These are phyloP conservation scores for Drosophila guanche DNA, from an alignment of 1,140 invertebrate species.

Conservation along the genomic window DNA sequence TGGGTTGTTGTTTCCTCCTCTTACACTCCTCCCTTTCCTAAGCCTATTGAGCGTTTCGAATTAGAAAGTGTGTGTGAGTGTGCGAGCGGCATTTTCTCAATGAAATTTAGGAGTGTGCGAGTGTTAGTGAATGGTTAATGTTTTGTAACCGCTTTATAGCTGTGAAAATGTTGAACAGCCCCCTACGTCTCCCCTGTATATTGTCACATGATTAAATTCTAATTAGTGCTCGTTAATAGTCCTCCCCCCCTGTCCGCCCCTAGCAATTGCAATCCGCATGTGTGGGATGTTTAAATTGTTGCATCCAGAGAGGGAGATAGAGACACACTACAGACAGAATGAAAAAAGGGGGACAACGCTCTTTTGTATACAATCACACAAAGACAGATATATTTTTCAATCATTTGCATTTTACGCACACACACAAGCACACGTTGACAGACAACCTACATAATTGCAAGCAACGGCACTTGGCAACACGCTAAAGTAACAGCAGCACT, in stretches of 20 bases:
- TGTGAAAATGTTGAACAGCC: slow-evolving; percentile 11
- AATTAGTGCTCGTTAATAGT: slow-evolving; percentile 55
- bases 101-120: slow-evolving; percentile 10
- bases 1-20: slow-evolving; percentile 2
- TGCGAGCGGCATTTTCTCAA: slow-evolving; percentile 39
- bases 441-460: slow-evolving; percentile 61
- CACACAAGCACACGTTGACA: slow-evolving; percentile 39
- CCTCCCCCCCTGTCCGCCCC: slow-evolving; percentile 5
- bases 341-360: slow-evolving; percentile 49
- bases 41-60: slow-evolving; percentile 46
- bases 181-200: not conserved
- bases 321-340: not conserved
- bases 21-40: slow-evolving; percentile 3
- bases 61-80: slow-evolving; percentile 62
- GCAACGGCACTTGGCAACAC: slow-evolving; percentile 71
- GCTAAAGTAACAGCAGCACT: slow-evolving; percentile 25
- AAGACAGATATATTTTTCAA: slow-evolving; percentile 48
- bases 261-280: slow-evolving; percentile 43
- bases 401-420: slow-evolving; percentile 62
- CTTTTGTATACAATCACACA: slow-evolving; percentile 25
- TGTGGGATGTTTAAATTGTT: slow-evolving; percentile 75
- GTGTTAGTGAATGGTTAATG: slow-evolving; percentile 51
- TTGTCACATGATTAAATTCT: slow-evolving; percentile 45
- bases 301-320: slow-evolving; percentile 33
- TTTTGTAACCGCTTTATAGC: slow-evolving; percentile 22